Evolutionary conservation across 35 echinoderm and acorn worm genomes (phyloP).

Genomic region (Lytechinus variegatus): DNA sequence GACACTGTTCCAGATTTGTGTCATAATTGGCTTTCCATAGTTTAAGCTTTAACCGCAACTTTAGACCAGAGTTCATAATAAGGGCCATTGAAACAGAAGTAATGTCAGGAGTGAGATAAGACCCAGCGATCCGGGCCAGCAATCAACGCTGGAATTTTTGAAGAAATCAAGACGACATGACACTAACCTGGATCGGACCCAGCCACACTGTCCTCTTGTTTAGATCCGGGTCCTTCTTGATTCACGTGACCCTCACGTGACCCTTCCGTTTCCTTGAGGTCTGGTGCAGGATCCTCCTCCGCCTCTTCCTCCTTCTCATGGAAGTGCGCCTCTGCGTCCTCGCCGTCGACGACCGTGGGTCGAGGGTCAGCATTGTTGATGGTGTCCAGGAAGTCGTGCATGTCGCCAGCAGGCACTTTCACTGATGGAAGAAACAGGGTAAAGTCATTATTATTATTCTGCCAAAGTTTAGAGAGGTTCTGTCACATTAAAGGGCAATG

Average conservation of each 20-base stretch:
- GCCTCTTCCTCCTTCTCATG: not conserved
- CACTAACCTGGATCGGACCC: not conserved
- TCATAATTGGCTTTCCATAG: too few relatives aligned
- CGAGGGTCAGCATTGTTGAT: not conserved
- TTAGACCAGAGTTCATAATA: too few relatives aligned
- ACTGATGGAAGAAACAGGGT: not conserved
- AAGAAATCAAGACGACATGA: not conserved
- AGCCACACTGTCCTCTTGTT: not conserved
- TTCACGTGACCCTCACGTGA: not conserved
- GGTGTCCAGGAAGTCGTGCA: constrained; percentile 24
- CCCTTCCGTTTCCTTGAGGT: not conserved
- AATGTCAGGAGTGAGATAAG: not conserved
- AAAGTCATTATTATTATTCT: too few relatives aligned
- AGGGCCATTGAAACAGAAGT: too few relatives aligned
- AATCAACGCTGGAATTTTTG: not conserved
- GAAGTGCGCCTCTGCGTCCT: constrained; percentile 20
- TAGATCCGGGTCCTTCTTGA: not conserved
- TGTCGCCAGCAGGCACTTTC: not conserved
- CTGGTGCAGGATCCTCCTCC: not conserved
- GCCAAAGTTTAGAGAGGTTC: too few relatives aligned
- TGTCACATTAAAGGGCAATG: too few relatives aligned
- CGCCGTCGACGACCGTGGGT: not conserved
- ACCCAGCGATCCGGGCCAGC: too few relatives aligned
- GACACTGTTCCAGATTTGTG: too few relatives aligned
- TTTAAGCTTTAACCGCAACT: too few relatives aligned